Evolutionary conservation across 1,140 invertebrate species (phyloP).

Genomic region (Leptinotarsa texana): DNA sequence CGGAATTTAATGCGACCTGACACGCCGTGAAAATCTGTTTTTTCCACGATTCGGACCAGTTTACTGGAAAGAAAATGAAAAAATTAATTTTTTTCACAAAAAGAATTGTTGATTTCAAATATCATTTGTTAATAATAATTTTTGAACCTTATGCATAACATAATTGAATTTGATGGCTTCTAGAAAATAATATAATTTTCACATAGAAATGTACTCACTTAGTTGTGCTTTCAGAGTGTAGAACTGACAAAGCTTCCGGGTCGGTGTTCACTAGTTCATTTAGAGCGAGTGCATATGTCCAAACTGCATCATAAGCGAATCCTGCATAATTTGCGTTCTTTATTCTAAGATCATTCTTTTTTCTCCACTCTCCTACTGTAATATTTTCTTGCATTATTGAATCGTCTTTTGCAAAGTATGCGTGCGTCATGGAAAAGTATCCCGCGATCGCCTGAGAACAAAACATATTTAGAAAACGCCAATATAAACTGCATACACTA

Average conservation of each 20-base stretch:
- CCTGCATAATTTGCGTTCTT: slow-evolving; percentile 67
- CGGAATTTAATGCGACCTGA: slow-evolving; percentile 76
- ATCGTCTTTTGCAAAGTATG: slow-evolving; percentile 67
- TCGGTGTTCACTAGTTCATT: slow-evolving; percentile 66
- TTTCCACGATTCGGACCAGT: slow-evolving; percentile 61
- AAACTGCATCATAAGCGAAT: slow-evolving; percentile 83
- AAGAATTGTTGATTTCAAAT: no score
- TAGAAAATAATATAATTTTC: no score
- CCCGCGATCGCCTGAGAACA: slow-evolving; percentile 70
- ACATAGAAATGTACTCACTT: slow-evolving; percentile 55
- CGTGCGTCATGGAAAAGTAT: slow-evolving; percentile 73
- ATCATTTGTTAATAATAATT: no score
- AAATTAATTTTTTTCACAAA: no score
- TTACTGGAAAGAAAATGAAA: slow-evolving; percentile 53
- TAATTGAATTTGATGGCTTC: no score
- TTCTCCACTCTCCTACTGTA: slow-evolving; percentile 64
- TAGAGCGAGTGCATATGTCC: slow-evolving; percentile 78
- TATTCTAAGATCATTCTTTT: slow-evolving; percentile 55
- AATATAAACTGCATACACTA: no score
- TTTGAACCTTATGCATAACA: no score
- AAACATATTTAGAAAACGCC: background rate
- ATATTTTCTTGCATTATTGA: slow-evolving; percentile 69
- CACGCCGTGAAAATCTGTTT: slow-evolving; percentile 75
- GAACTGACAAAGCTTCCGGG: slow-evolving; percentile 61
- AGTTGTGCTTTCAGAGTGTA: slow-evolving; percentile 64